phyloP scores from a whole-genome alignment of 2,888 invertebrate genomes.

The Clusia tigrina region DNA sequence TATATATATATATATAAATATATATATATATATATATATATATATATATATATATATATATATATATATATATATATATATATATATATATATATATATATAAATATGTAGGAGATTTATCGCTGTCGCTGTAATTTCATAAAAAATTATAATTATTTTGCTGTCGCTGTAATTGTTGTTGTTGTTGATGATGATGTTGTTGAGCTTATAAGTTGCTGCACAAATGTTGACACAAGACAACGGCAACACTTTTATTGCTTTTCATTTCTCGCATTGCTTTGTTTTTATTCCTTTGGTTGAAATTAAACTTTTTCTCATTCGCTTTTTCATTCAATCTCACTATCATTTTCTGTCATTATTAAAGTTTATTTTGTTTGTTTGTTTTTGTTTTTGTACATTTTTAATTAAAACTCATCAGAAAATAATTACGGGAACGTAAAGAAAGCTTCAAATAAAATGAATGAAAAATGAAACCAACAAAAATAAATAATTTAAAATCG shows the following conservation, averaged over 20 bases:
- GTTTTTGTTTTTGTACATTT: slow-evolving; percentile 18
- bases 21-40: not conserved
- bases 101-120: not conserved
- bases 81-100: slow-evolving; percentile 4
- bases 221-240: not conserved
- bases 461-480: slow-evolving; percentile 37
- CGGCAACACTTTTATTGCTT: no score
- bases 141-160: no score
- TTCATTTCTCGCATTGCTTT: no score
- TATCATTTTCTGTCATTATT: no score
- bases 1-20: no score
- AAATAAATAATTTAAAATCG: slow-evolving; percentile 48
- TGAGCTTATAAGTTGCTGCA: not conserved
- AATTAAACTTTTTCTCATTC: no score
- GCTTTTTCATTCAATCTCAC: no score
- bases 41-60: not conserved
- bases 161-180: no score
- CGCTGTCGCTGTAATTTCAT: no score
- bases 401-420: slow-evolving; percentile 43
- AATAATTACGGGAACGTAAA: slow-evolving; percentile 35
- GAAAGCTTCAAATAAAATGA: slow-evolving; percentile 16
- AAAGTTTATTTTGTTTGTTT: no score
- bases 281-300: no score
- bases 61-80: slow-evolving; percentile 22
- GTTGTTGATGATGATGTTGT: not conserved